These are phyloP conservation scores for Lycia hirtaria DNA, from an alignment of 2,888 invertebrate species.

Conservation along the genomic window DNA sequence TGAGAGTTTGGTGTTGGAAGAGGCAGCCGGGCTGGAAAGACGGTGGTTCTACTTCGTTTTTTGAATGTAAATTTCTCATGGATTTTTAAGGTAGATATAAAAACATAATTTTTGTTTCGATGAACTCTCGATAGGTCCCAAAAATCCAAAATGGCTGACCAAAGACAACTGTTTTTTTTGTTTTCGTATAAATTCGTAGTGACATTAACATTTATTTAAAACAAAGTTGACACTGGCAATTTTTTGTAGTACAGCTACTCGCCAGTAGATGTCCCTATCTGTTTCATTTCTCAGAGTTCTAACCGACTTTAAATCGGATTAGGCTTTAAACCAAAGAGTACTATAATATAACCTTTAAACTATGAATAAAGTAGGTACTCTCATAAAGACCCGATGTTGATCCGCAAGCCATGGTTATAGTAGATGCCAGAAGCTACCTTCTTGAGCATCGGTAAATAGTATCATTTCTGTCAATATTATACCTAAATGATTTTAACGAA, in stretches of 20 bases:
- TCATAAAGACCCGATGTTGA: too few species aligned
- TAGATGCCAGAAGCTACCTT: too few species aligned
- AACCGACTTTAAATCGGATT: neutral
- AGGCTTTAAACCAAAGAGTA: too few species aligned
- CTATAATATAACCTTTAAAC: too few species aligned
- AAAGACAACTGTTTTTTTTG: conserved; percentile 14
- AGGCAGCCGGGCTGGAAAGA: conserved; percentile 45
- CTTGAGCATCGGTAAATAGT: too few species aligned
- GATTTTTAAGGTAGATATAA: conserved; percentile 72
- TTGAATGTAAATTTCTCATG: conserved; percentile 46
- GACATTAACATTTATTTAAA: neutral
- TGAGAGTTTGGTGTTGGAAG: conserved; percentile 40
- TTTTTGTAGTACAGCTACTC: conserved; percentile 29
- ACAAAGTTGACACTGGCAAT: neutral
- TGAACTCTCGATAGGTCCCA: conserved; percentile 62
- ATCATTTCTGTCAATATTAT: too few species aligned
- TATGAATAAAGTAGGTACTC: too few species aligned
- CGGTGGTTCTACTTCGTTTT: conserved; percentile 45
- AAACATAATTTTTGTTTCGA: conserved; percentile 71
- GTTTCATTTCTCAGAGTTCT: neutral
- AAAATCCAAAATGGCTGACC: conserved; percentile 47
- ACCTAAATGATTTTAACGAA: too few species aligned
- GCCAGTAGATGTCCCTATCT: conserved; percentile 25
- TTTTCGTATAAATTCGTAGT: neutral
- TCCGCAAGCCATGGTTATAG: too few species aligned